Percentiles rank a stretch among this genome's conserved stretches.
phyloP scores from a whole-genome alignment of 2,113 vertebrate species.

The Leuciscus idus region DNA sequence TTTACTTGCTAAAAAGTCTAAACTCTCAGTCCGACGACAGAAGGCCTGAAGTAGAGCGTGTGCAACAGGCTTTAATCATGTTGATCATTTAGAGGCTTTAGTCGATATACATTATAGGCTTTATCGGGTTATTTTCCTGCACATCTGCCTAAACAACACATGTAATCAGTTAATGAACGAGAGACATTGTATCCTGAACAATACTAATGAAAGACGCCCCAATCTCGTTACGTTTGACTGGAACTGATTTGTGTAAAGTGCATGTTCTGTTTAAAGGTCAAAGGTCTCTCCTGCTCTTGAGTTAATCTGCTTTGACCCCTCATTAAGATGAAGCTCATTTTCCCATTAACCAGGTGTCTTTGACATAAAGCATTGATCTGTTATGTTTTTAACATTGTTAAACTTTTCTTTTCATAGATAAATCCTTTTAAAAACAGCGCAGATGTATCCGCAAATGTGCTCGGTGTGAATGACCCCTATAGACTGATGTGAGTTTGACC shows the following conservation, averaged over 20 bases:
- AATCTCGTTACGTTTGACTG: neutral
- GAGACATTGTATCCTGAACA: neutral
- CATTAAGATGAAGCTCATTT: neutral
- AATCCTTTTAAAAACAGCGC: neutral
- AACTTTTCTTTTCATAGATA: neutral
- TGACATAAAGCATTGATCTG: neutral
- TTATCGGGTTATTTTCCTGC: neutral
- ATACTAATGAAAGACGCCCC: neutral
- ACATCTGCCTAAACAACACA: neutral
- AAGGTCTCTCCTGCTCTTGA: constrained; percentile 17
- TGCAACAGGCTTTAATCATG: no score
- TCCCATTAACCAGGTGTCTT: neutral
- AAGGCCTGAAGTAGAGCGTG: no score
- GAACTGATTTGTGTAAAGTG: neutral
- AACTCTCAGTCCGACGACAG: no score
- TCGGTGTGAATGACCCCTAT: neutral
- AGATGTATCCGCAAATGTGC: neutral
- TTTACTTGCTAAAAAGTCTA: no score
- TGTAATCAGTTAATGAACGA: neutral
- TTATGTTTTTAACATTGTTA: neutral
- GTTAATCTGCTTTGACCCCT: constrained; percentile 16
- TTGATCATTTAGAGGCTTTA: no score
- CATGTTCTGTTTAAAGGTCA: constrained; percentile 38
- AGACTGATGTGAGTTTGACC: neutral
- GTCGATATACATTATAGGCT: no score